Percentiles rank a stretch among this genome's conserved stretches.
Conservation (phyloP, 2,888 invertebrate genomes). For the Morpho deidamia region DNA sequence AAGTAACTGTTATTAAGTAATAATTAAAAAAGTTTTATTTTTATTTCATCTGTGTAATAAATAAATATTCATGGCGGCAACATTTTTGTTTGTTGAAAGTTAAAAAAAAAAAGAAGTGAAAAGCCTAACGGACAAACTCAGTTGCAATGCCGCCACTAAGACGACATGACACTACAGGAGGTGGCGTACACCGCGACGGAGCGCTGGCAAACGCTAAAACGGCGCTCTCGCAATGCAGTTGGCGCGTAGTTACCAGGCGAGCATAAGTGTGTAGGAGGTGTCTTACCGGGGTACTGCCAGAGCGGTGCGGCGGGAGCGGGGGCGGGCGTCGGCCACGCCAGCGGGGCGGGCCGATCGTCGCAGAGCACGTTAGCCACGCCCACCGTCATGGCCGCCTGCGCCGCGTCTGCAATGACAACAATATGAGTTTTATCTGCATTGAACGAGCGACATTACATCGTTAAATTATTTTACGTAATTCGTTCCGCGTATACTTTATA, state of each 20-base stretch:
- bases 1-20: background rate
- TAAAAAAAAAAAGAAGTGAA: constrained; percentile 13
- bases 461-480: no score
- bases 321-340: constrained; percentile 77
- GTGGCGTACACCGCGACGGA: constrained; percentile 38
- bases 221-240: constrained; percentile 73
- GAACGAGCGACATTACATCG: constrained; percentile 19
- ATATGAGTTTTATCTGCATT: constrained; percentile 38
- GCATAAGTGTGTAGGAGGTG: constrained; percentile 66
- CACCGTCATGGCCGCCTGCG: constrained; percentile 82
- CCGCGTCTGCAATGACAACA: constrained; percentile 76
- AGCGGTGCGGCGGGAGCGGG: constrained; percentile 82
- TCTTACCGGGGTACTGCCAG: constrained; percentile 88
- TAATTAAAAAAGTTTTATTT: background rate
- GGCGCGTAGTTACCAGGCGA: constrained; percentile 76
- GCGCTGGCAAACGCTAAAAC: constrained; percentile 41
- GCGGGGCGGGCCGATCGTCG: constrained; percentile 79
- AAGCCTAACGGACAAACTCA: constrained; percentile 28
- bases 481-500: no score
- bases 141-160: constrained; percentile 71
- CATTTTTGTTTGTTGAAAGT: background rate
- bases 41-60: background rate
- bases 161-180: constrained; percentile 59
- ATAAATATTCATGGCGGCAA: no score
- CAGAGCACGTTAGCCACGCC: constrained; percentile 82